Evolutionary conservation across 2,113 vertebrate species (phyloP), one percentile per base, ranked within the genome.

Genomic region (Daubentonia madagascariensis): DNA sequence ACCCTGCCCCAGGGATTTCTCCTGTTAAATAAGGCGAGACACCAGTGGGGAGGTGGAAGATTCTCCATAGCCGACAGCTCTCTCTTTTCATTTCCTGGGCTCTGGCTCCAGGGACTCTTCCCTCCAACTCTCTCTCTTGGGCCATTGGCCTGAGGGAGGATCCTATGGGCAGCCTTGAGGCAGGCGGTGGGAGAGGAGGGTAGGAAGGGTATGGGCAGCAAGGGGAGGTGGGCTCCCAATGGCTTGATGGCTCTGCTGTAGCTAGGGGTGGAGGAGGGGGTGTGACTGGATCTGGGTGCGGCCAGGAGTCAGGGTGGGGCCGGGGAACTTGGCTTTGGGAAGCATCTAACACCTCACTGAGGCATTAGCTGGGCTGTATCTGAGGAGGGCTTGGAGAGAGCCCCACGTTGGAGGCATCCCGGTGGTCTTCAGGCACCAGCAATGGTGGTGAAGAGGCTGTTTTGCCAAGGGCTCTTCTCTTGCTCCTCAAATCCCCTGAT

Each of bases 1-100:
- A 70, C 95, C 94, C 75, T 59, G 87, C 96, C 75, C 97, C 84
- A 57, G 96, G 95, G 93, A 92, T 65, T 73, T 81, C 57, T 91
- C 70, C 63, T 50, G 84, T 97, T 95, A 97, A 97, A 79, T 94
- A 89, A 89, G 94, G 72, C 2, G 14, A 70, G 94, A 50, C 78
- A 5, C 43, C 10, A 11, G 57, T 37, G 11, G 10, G 80, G 23
- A 23, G 28, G 57, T 2, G 10, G 76, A 8, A 8, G 40, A 1
- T 0, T 54, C 35, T 61, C 68, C 22, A n/a, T 35, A 48, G 52
- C 52, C 20, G 30, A 52, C 3, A 18, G 37, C 65, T 81, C 7
- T 18, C 40, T 6, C 28, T 28, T 73, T 13, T 28, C 2, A 2
- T 32, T 52, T 37, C 40, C 65, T 48, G 63, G 35, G 59, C 48